phyloP scores from a whole-genome alignment of 2,888 invertebrate species.

The Drosophila bunnanda region DNA sequence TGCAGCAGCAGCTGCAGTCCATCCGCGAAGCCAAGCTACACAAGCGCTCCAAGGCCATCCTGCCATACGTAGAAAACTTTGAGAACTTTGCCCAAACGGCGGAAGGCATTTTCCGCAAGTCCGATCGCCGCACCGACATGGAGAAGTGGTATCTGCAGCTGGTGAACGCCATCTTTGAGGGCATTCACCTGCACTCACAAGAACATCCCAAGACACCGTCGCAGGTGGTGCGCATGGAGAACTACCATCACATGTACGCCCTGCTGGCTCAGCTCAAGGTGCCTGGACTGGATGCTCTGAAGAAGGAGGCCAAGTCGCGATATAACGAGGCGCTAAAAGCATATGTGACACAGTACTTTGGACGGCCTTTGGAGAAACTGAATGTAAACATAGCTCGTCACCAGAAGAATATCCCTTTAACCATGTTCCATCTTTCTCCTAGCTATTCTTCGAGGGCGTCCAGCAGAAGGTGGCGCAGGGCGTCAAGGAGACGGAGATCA shows the following conservation, averaged over 20 bases:
- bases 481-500: constrained; percentile 98
- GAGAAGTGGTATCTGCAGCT: constrained; percentile 95
- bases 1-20: constrained; percentile 92
- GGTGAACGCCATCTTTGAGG: constrained; percentile 93
- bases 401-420: neutral
- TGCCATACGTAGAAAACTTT: constrained; percentile 95
- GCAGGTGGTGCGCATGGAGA: constrained; percentile 97
- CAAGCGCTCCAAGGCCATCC: constrained; percentile 90
- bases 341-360: constrained; percentile 98
- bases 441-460: constrained; percentile 98
- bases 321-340: constrained; percentile 95
- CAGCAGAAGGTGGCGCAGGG: constrained; percentile 96
- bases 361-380: constrained; percentile 95
- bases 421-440: constrained; percentile 42
- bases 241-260: constrained; percentile 96
- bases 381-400: constrained; percentile 87
- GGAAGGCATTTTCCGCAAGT: constrained; percentile 94
- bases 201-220: constrained; percentile 96
- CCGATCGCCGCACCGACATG: constrained; percentile 94
- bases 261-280: constrained; percentile 95
- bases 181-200: constrained; percentile 90
- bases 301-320: constrained; percentile 95
- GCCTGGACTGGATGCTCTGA: constrained; percentile 92
- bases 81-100: constrained; percentile 94
- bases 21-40: constrained; percentile 91